These are phyloP conservation scores for Bombus vancouverensis DNA, from an alignment of 1,140 invertebrate species.

Conservation along the genomic window DNA sequence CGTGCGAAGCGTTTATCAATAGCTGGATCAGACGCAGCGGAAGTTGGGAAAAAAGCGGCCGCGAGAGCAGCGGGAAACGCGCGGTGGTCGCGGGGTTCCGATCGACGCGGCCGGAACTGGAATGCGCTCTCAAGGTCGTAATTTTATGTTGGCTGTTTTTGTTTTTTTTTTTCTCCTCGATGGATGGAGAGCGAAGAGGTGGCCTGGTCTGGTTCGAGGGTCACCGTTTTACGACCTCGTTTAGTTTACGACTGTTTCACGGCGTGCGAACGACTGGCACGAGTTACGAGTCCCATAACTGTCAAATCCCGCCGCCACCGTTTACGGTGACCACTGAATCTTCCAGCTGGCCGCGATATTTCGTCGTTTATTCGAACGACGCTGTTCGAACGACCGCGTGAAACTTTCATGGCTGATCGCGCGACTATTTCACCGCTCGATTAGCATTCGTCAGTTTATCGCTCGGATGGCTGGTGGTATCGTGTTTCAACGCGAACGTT, in stretches of 20 bases:
- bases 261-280: constrained; percentile 77
- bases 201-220: neutral
- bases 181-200: neutral
- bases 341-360: constrained; percentile 70
- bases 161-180: neutral
- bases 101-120: neutral
- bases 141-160: constrained; percentile 12
- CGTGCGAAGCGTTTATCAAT: neutral
- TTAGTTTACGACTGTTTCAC: constrained; percentile 79
- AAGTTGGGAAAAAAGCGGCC: neutral
- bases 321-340: constrained; percentile 73
- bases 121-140: constrained; percentile 19
- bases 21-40: neutral
- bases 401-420: neutral
- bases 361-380: constrained; percentile 18
- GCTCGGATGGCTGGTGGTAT: neutral
- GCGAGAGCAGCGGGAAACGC: neutral
- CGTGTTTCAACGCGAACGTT: neutral
- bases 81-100: neutral
- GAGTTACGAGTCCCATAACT: constrained; percentile 79
- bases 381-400: neutral
- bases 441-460: neutral
- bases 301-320: constrained; percentile 78
- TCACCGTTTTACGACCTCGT: constrained; percentile 69
- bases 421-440: neutral